Conservation (phyloP, 2,888 invertebrate species). For the Dynastes hyllus region DNA sequence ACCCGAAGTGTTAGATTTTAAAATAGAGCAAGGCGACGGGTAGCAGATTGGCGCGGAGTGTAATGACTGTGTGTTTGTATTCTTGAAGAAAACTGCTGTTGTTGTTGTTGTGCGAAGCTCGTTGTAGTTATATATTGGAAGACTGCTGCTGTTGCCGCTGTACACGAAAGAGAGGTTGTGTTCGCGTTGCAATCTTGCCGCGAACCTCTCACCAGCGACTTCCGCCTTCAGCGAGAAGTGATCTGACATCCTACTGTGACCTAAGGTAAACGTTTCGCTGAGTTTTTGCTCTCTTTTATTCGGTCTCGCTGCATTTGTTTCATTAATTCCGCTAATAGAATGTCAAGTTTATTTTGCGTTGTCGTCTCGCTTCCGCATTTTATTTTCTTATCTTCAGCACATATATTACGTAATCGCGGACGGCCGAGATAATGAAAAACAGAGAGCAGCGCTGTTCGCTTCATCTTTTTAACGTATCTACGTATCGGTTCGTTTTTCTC, state of each 20-base stretch:
- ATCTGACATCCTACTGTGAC: conserved; percentile 57
- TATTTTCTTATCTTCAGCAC: conserved; percentile 34
- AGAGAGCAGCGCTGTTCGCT: neutral
- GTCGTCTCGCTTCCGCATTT: conserved; percentile 40
- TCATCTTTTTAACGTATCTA: conserved; percentile 12
- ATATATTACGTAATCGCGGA: conserved; percentile 24
- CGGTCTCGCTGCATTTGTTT: conserved; percentile 49
- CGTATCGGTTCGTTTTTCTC: conserved; percentile 4
- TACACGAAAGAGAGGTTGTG: conserved; percentile 33
- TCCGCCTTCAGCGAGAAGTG: conserved; percentile 57
- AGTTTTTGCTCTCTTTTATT: conserved; percentile 38
- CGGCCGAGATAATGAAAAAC: conserved; percentile 24
- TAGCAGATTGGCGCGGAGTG: conserved; percentile 30
- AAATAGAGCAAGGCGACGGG: conserved; percentile 28
- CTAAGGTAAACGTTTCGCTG: conserved; percentile 58
- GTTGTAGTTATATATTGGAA: conserved; percentile 16
- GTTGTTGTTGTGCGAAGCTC: conserved; percentile 10
- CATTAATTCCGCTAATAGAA: conserved; percentile 50
- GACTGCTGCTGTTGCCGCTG: conserved; percentile 18
- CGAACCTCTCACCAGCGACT: conserved; percentile 55
- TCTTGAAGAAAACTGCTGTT: conserved; percentile 37
- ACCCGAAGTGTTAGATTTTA: conserved; percentile 31
- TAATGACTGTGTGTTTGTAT: conserved; percentile 46
- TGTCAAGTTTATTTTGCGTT: conserved; percentile 46
- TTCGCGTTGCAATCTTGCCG: conserved; percentile 44